These are phyloP conservation scores for Thyatira batis DNA, from an alignment of 2,888 invertebrate genomes.

Conservation along the genomic window DNA sequence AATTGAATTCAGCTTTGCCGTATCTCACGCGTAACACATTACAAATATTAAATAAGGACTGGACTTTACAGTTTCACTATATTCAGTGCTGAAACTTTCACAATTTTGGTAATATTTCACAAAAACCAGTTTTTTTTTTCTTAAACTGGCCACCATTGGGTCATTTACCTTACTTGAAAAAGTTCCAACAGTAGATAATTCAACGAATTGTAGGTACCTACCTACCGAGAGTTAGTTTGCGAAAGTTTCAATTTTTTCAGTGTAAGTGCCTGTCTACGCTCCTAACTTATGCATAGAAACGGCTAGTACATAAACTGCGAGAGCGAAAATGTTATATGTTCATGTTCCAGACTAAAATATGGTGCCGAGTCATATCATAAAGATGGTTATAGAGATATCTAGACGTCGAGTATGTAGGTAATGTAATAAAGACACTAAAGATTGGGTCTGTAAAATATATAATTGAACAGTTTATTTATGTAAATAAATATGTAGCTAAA, in stretches of 20 bases:
- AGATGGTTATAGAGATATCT: constrained; percentile 8
- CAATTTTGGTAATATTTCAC: too few relatives aligned
- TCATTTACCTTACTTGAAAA: too few relatives aligned
- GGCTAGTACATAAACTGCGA: neutral
- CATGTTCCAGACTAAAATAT: constrained; percentile 13
- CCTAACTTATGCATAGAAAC: neutral
- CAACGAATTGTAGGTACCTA: too few relatives aligned
- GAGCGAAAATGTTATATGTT: neutral
- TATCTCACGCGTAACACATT: too few relatives aligned
- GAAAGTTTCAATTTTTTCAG: neutral
- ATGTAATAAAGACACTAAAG: neutral
- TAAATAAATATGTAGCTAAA: neutral
- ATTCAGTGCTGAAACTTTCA: too few relatives aligned
- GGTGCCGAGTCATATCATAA: constrained; percentile 22
- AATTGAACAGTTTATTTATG: neutral
- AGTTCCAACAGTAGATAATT: too few relatives aligned
- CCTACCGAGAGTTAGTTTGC: neutral
- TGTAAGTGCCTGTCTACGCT: neutral
- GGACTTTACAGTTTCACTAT: too few relatives aligned
- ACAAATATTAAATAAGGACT: too few relatives aligned
- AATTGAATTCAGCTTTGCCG: too few relatives aligned
- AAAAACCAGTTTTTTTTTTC: too few relatives aligned
- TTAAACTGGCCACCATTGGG: too few relatives aligned
- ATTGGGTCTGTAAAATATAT: neutral
- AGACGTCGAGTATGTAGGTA: neutral